phyloP scores from a whole-genome alignment of 2,888 invertebrate genomes.

The Cheilosia variabilis region DNA sequence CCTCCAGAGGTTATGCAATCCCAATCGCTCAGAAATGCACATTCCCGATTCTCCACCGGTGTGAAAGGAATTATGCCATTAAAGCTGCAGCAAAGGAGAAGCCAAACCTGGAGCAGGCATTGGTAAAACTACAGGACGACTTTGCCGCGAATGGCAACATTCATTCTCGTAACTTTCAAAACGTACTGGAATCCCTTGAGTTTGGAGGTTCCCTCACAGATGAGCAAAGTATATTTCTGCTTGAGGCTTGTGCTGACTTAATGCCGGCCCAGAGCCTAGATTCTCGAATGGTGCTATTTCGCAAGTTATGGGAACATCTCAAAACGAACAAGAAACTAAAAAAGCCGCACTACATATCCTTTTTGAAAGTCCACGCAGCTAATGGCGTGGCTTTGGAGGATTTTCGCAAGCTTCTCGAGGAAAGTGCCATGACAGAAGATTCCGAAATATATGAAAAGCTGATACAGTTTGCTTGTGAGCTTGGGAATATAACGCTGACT shows the following conservation, averaged over 20 bases:
- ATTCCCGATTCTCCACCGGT: background rate
- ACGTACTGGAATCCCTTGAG: slow-evolving; percentile 77
- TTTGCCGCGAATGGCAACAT: slow-evolving; percentile 77
- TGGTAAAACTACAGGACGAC: slow-evolving; percentile 77
- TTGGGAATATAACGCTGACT: slow-evolving; percentile 86
- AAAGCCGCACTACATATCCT: slow-evolving; percentile 84
- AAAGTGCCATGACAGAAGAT: slow-evolving; percentile 83
- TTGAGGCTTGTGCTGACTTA: slow-evolving; percentile 85
- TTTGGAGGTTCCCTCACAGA: slow-evolving; percentile 57
- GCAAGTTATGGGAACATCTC: slow-evolving; percentile 85
- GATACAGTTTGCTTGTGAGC: slow-evolving; percentile 85
- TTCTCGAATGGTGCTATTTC: slow-evolving; percentile 84
- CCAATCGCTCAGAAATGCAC: background rate
- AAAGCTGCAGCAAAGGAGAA: slow-evolving; percentile 9
- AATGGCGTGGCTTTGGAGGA: slow-evolving; percentile 85
- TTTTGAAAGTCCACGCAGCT: slow-evolving; percentile 86
- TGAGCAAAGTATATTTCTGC: slow-evolving; percentile 82
- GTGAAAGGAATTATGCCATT: background rate
- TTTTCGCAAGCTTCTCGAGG: slow-evolving; percentile 77
- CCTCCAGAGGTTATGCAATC: slow-evolving; percentile 47
- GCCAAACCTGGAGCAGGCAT: slow-evolving; percentile 62
- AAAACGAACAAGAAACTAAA: slow-evolving; percentile 79
- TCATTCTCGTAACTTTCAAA: slow-evolving; percentile 76
- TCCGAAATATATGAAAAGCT: slow-evolving; percentile 85
- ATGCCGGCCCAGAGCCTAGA: slow-evolving; percentile 84